Conservation (phyloP, 1,140 invertebrate genomes). For the Zaprionus taronus region DNA sequence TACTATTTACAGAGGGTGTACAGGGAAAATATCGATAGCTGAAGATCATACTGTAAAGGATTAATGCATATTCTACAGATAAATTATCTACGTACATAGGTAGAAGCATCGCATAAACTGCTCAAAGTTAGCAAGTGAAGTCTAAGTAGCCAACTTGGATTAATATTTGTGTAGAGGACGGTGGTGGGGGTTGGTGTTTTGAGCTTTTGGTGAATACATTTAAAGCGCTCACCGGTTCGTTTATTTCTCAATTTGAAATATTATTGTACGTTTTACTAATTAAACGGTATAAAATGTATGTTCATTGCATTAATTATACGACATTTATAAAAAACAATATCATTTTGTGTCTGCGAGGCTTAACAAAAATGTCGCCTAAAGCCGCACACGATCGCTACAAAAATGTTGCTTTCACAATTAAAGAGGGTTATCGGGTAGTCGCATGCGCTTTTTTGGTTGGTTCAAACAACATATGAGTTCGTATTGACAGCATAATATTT, state of each 20-base stretch:
- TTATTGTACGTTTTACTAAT: constrained; percentile 59
- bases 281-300: constrained; percentile 55
- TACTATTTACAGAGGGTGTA: constrained; percentile 51
- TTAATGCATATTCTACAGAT: neutral
- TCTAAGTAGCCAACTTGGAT: constrained; percentile 16
- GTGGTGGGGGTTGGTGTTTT: neutral
- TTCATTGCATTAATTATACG: constrained; percentile 53
- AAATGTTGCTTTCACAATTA: constrained; percentile 34
- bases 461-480: constrained; percentile 79
- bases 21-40: constrained; percentile 19
- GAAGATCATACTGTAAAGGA: neutral
- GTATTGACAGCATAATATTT: constrained; percentile 84
- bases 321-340: constrained; percentile 64
- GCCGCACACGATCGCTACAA: constrained; percentile 51
- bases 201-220: constrained; percentile 26
- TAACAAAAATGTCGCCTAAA: constrained; percentile 63
- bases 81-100: neutral
- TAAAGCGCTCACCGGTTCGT: constrained; percentile 70
- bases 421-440: constrained; percentile 29
- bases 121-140: constrained; percentile 29
- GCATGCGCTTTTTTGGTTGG: constrained; percentile 50
- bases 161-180: neutral
- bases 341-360: constrained; percentile 47
- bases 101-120: neutral
- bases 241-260: constrained; percentile 58